Base-by-base conservation (phyloP, 2,888 invertebrate genomes). In the Epinotia demarniana region DNA sequence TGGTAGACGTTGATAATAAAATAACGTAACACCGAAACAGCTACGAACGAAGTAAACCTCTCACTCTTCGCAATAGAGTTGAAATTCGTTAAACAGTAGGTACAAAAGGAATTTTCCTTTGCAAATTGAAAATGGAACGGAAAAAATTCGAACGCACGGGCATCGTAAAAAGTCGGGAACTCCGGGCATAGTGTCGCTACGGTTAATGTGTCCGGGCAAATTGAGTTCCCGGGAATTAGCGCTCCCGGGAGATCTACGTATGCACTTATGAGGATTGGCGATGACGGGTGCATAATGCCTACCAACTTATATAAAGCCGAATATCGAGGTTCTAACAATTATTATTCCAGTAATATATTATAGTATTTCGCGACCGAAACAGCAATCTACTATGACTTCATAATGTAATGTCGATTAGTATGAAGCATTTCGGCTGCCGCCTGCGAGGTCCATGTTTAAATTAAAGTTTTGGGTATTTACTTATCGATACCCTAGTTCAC, bases 181-280 rank as follows among this genome's bases (percentile, higher is more conserved):
- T 69, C 23, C 57, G 69, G 66, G 69, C 69, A 67, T 85, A 87
- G 87, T 87, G 88, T 90, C 90, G 92, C 91, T 91, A 90, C 88
- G 87, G 89, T 91, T 94, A 93, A 94, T 93, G 93, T 89, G 91
- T 87, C 89, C 89, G 82, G 90, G 89, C 91, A 93, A 93, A 93
- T 94, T 93, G 93, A 92, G 93, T 93, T 92, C 88, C 88, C 85
- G 87, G 87, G 86, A 92, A 94, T 94, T 93, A 93, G 92, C 84
- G 86, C 75, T 82, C 93, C 91, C 91, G 39, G 11, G 92, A 89
- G 92, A 87, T 69, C 73, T 78, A 75, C 80, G 80, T 77, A 80
- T 84, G 84, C 81, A 82, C 70, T 82, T 79, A 81, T 79, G 79
- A 81, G 80, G 79, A 80, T 75, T 73, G 69, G 62, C 64, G 72